A percentile compares a stretch with the other conserved stretches of the same genome.
These are phyloP conservation scores for Alligator mississippiensis DNA, from an alignment of 2,113 vertebrate genomes.

Conservation along the genomic window DNA sequence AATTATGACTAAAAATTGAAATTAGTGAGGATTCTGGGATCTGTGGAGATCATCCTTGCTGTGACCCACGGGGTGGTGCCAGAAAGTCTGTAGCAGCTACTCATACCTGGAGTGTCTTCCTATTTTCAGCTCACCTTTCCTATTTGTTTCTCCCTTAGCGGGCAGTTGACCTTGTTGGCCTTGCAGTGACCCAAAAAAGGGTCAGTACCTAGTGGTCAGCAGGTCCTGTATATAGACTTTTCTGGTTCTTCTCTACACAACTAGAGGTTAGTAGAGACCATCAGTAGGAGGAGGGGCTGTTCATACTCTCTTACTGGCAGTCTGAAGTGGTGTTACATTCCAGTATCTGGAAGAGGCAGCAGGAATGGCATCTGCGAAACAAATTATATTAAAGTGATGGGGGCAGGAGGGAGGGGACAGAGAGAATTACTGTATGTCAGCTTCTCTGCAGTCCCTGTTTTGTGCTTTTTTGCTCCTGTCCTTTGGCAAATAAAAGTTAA, in stretches of 20 bases:
- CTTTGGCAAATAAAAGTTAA: too few species aligned
- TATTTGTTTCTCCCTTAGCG: not conserved
- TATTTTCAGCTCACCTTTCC: conserved; percentile 1
- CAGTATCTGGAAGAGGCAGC: not conserved
- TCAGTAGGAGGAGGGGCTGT: not conserved
- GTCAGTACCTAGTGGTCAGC: not conserved
- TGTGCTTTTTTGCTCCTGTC: too few species aligned
- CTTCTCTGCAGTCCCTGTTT: too few species aligned
- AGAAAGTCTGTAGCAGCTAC: not conserved
- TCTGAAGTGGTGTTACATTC: not conserved
- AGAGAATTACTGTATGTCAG: too few species aligned
- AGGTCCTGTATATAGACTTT: not conserved
- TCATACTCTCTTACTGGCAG: not conserved
- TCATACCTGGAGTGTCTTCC: not conserved
- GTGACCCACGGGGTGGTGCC: not conserved
- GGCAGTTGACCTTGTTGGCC: not conserved
- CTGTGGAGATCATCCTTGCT: not conserved
- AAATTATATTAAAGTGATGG: too few species aligned
- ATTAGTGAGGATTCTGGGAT: not conserved
- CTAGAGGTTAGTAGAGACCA: fast-evolving
- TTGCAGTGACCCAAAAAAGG: not conserved
- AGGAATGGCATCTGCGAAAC: not conserved
- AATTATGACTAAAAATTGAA: not conserved
- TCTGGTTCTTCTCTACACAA: not conserved
- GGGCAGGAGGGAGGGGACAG: too few species aligned